Conservation (phyloP, 1,140 invertebrate genomes). For the Grapholita molesta region DNA sequence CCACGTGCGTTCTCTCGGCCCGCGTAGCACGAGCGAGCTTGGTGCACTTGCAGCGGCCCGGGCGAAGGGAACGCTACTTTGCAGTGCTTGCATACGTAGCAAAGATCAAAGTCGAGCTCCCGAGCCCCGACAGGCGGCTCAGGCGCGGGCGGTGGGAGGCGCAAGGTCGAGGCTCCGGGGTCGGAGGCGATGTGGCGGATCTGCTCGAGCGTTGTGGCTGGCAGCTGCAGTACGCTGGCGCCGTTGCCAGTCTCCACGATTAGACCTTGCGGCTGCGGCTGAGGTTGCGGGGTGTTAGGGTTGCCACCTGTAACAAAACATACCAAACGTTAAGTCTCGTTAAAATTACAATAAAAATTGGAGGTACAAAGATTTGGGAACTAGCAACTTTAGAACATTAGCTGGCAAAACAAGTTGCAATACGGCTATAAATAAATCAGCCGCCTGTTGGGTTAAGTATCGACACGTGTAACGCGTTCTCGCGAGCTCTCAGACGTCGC, state of each 20-base stretch:
- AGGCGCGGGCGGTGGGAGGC: constrained; percentile 78
- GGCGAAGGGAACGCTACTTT: constrained; percentile 88
- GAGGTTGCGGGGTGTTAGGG: constrained; percentile 31
- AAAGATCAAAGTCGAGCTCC: constrained; percentile 87
- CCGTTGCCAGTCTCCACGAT: constrained; percentile 78
- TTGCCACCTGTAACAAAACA: constrained; percentile 60
- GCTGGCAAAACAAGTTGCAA: neutral
- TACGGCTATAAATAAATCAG: neutral
- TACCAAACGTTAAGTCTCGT: neutral
- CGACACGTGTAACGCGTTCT: constrained; percentile 6
- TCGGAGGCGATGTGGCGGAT: constrained; percentile 82
- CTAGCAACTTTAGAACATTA: constrained; percentile 22
- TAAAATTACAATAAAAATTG: neutral
- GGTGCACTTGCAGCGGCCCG: constrained; percentile 85
- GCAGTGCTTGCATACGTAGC: constrained; percentile 92
- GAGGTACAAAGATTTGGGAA: constrained; percentile 5
- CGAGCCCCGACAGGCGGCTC: constrained; percentile 64
- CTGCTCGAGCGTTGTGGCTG: constrained; percentile 81
- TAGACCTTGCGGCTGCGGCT: constrained; percentile 67
- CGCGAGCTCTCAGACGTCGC: constrained; percentile 33
- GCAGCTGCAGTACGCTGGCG: constrained; percentile 81
- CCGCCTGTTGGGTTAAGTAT: neutral
- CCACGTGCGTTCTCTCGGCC: constrained; percentile 82
- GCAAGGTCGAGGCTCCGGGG: constrained; percentile 82
- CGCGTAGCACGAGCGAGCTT: constrained; percentile 82